Conservation (phyloP, 1,140 invertebrate genomes). For the Diuraphis noxia region DNA sequence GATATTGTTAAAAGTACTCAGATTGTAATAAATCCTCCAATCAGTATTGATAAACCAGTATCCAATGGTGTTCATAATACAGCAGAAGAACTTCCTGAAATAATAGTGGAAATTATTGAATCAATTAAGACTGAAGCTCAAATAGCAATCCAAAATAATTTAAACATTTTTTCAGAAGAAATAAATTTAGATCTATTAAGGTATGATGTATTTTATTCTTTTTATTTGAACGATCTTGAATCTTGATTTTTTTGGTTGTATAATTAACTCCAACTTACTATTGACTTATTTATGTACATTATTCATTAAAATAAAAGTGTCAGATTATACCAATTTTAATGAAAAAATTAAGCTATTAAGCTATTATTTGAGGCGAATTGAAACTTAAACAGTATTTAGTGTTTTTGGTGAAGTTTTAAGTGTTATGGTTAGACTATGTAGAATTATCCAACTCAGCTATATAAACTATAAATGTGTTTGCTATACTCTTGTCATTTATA, state of each 20-base stretch:
- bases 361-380: too few relatives aligned
- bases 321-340: too few relatives aligned
- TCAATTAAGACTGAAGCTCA: conserved; percentile 52
- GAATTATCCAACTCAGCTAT: too few relatives aligned
- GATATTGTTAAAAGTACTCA: not conserved
- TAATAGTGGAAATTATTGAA: conserved; percentile 42
- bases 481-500: too few relatives aligned
- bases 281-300: too few relatives aligned
- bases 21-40: conserved; percentile 2
- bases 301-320: too few relatives aligned
- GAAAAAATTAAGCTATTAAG: too few relatives aligned
- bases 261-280: too few relatives aligned
- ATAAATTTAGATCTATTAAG: conserved; percentile 43
- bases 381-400: too few relatives aligned
- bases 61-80: conserved; percentile 36
- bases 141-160: conserved; percentile 32
- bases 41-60: conserved; percentile 28
- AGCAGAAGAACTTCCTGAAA: conserved; percentile 24
- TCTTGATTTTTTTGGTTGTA: not conserved
- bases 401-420: too few relatives aligned
- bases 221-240: not conserved
- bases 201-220: not conserved
- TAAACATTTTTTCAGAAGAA: conserved; percentile 36
- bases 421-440: too few relatives aligned
- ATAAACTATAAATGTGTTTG: too few relatives aligned